A percentile compares a stretch with the other conserved stretches of the same genome.
phyloP scores from a whole-genome alignment of 1,140 invertebrate genomes.

The Conopomorpha cramerella region DNA sequence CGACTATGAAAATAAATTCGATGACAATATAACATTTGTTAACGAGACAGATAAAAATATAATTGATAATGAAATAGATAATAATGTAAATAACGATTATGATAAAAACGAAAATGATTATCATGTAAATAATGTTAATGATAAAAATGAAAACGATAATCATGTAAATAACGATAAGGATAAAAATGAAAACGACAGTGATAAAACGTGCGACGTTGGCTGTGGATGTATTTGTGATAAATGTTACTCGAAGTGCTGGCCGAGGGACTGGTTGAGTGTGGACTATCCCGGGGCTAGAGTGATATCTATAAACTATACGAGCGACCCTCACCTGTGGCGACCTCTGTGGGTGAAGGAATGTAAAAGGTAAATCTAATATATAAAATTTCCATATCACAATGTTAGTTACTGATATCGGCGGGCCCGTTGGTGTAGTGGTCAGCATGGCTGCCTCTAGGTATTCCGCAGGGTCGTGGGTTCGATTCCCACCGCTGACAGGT shows the following conservation, averaged over 20 bases:
- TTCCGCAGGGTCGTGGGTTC: too few species aligned
- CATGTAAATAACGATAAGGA: too few species aligned
- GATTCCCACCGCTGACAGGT: too few species aligned
- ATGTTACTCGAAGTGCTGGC: conserved; percentile 69
- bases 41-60: conserved; percentile 3
- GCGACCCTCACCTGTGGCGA: conserved; percentile 70
- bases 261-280: conserved; percentile 68
- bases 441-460: too few species aligned
- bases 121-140: too few species aligned
- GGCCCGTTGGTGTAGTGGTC: too few species aligned
- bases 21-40: conserved; percentile 3
- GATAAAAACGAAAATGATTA: conserved; percentile 1
- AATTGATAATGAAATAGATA: background rate
- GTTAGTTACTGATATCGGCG: too few species aligned
- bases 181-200: conserved; percentile 1
- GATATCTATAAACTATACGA: conserved; percentile 73
- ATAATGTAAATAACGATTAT: background rate
- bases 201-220: conserved; percentile 16
- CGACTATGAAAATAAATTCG: background rate
- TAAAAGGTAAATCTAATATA: conserved; percentile 50
- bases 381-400: too few species aligned
- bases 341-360: conserved; percentile 69
- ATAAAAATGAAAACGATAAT: conserved; percentile 3
- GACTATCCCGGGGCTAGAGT: conserved; percentile 70
- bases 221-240: conserved; percentile 41